Percentiles rank a stretch among this genome's conserved stretches.
These are phyloP conservation scores for Stigmatopora argus DNA, from an alignment of 2,113 vertebrate genomes.

Conservation along the genomic window DNA sequence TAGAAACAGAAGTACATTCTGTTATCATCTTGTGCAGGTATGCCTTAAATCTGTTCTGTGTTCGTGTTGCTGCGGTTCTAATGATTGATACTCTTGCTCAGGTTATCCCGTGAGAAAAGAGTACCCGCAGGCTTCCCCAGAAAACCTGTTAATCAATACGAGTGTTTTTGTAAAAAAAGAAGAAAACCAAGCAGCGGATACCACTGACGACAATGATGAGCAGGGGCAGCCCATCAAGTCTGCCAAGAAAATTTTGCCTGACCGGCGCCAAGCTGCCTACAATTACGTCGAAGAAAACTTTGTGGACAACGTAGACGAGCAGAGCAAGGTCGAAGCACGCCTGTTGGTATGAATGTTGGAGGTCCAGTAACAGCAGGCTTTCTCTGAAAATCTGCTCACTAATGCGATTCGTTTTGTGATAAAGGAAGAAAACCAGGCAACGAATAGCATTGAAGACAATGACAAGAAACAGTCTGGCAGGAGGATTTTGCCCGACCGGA, in stretches of 20 bases:
- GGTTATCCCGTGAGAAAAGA: slow-evolving; percentile 81
- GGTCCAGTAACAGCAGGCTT: slow-evolving; percentile 49
- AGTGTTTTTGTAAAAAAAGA: slow-evolving; percentile 17
- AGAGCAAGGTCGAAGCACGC: slow-evolving; percentile 74
- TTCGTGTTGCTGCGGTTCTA: not conserved
- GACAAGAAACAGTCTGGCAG: slow-evolving; percentile 50
- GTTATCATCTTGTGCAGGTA: not conserved
- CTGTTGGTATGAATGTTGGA: slow-evolving; percentile 69
- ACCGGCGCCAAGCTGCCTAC: slow-evolving; percentile 80
- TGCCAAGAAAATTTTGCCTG: slow-evolving; percentile 77
- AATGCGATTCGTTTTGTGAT: slow-evolving; percentile 56
- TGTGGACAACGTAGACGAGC: slow-evolving; percentile 83
- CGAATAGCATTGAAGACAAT: slow-evolving; percentile 12
- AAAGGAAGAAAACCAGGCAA: not conserved
- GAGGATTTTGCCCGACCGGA: slow-evolving; percentile 86
- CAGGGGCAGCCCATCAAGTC: slow-evolving; percentile 55
- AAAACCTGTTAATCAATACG: slow-evolving; percentile 61
- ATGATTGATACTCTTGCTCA: slow-evolving; percentile 34
- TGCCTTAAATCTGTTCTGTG: not conserved
- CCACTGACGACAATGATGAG: slow-evolving; percentile 12
- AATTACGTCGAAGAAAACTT: slow-evolving; percentile 84
- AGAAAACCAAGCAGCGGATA: not conserved
- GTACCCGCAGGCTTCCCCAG: slow-evolving; percentile 51
- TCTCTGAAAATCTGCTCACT: slow-evolving; percentile 50
- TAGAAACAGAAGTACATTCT: no score